These are phyloP conservation scores for Polydrusus cervinus DNA, from an alignment of 2,888 invertebrate species.

Conservation along the genomic window DNA sequence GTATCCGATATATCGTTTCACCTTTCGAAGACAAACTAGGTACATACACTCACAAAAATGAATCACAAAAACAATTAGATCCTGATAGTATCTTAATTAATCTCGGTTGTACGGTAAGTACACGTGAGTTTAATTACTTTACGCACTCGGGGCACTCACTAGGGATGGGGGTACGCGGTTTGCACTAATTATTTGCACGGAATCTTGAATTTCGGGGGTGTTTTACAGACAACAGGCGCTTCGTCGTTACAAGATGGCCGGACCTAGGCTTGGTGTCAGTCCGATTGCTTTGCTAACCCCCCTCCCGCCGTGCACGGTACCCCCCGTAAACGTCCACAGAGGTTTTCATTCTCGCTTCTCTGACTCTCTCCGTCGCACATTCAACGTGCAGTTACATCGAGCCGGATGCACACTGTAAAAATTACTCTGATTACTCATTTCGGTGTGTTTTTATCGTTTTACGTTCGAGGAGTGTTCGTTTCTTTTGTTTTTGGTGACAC, in stretches of 20 bases:
- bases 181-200: constrained; percentile 60
- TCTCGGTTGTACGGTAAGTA: constrained; percentile 60
- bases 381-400: constrained; percentile 70
- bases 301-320: constrained; percentile 70
- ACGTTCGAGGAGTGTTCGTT: constrained; percentile 54
- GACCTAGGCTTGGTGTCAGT: constrained; percentile 71
- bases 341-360: constrained; percentile 72
- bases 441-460: constrained; percentile 65
- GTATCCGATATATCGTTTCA: constrained; percentile 44
- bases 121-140: constrained; percentile 66
- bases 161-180: constrained; percentile 60
- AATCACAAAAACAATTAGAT: constrained; percentile 67
- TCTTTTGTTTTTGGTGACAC: constrained; percentile 38
- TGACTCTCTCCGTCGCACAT: constrained; percentile 67
- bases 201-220: constrained; percentile 58
- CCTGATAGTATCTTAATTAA: constrained; percentile 55
- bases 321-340: constrained; percentile 71
- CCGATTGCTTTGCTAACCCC: constrained; percentile 68
- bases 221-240: constrained; percentile 69
- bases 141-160: constrained; percentile 63
- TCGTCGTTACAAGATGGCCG: constrained; percentile 72
- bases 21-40: constrained; percentile 38
- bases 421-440: constrained; percentile 70
- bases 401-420: constrained; percentile 71
- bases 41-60: constrained; percentile 66